Conservation (phyloP, 2,888 invertebrate genomes). For the Scaeva pyrastri region DNA sequence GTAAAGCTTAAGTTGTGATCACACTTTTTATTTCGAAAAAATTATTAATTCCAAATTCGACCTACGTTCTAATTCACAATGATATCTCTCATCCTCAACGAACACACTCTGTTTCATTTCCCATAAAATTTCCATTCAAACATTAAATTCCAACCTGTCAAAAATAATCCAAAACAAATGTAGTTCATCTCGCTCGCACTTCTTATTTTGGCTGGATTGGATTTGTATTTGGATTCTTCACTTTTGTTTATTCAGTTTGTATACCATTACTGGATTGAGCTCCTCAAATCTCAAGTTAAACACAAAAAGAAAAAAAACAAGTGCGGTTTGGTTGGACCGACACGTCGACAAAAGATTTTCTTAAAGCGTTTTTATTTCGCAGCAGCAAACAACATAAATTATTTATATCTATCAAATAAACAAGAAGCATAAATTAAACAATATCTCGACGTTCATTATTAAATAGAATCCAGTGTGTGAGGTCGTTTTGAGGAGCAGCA, state of each 20-base stretch:
- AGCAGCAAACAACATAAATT: not conserved
- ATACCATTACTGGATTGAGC: constrained; percentile 11
- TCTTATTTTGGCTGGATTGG: constrained; percentile 14
- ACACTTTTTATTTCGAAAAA: too few species aligned
- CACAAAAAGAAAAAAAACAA: constrained; percentile 25
- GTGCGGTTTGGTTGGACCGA: constrained; percentile 59
- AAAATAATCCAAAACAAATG: constrained; percentile 31
- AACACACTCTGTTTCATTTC: constrained; percentile 15
- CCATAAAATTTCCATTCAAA: not conserved
- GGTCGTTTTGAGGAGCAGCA: constrained; percentile 19
- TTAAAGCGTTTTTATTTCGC: constrained; percentile 44
- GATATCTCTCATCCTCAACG: not conserved
- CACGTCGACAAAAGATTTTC: constrained; percentile 73
- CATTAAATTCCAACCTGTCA: not conserved
- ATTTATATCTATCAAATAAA: not conserved
- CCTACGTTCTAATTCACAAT: not conserved
- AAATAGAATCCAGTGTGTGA: constrained; percentile 20
- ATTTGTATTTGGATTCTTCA: constrained; percentile 12
- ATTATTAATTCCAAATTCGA: not conserved
- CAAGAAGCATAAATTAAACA: constrained; percentile 9
- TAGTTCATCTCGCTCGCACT: constrained; percentile 58
- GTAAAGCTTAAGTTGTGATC: too few species aligned
- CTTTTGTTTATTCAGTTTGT: constrained; percentile 71
- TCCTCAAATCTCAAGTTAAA: not conserved
- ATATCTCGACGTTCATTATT: constrained; percentile 4